Percentiles rank a stretch among this genome's conserved stretches.
Evolutionary conservation across 2,113 vertebrate genomes (phyloP).

Genomic region (Tragelaphus imberbis): DNA sequence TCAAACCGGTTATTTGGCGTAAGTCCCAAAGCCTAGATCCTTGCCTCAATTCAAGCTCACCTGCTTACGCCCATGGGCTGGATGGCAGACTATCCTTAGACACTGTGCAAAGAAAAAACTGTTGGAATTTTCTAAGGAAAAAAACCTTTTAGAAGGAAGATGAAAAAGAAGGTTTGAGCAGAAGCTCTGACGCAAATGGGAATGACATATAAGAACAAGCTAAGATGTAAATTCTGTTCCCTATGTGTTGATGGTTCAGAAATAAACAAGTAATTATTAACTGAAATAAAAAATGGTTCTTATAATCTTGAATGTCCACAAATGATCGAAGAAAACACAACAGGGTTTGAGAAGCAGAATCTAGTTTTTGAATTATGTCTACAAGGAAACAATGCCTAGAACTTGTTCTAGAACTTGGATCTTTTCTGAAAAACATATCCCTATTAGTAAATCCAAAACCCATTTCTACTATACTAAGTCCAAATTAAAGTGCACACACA

Average conservation of each 20-base stretch:
- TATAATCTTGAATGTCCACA: background rate
- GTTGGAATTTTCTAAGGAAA: background rate
- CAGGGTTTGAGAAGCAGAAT: background rate
- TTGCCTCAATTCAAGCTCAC: background rate
- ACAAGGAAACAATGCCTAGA: background rate
- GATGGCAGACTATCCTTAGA: background rate
- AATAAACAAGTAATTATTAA: background rate
- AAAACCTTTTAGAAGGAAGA: background rate
- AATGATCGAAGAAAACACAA: background rate
- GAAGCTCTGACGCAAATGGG: background rate
- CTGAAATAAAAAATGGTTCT: background rate
- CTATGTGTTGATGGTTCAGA: background rate
- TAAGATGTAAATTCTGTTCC: background rate
- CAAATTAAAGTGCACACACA: background rate
- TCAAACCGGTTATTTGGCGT: background rate
- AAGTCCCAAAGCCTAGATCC: background rate
- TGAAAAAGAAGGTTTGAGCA: background rate
- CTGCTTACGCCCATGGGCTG: background rate
- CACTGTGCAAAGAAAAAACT: background rate
- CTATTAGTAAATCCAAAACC: background rate
- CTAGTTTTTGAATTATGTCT: background rate
- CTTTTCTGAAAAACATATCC: background rate
- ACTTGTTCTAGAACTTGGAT: background rate
- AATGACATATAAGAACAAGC: fast-evolving
- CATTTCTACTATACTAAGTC: background rate